These are phyloP conservation scores for Dromaius novaehollandiae DNA, from an alignment of 2,113 vertebrate genomes.

Conservation along the genomic window DNA sequence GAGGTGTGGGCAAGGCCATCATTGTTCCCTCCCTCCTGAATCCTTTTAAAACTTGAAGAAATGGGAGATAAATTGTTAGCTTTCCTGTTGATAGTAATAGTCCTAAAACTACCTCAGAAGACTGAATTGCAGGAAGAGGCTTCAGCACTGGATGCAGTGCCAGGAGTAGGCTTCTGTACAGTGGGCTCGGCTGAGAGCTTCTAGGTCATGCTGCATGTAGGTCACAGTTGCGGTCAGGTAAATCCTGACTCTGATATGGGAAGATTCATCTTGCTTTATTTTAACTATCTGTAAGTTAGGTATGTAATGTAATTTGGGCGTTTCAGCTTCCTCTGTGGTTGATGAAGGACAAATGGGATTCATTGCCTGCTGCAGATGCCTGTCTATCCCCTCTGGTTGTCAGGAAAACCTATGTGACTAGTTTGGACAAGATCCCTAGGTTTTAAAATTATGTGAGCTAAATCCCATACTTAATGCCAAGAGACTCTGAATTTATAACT, in stretches of 20 bases:
- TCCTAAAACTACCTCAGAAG: not conserved
- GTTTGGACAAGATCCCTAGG: not conserved
- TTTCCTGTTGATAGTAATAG: not conserved
- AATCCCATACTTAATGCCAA: not conserved
- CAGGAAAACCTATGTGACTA: not conserved
- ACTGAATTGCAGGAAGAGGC: not conserved
- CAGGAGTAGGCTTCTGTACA: not conserved
- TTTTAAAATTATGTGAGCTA: not conserved
- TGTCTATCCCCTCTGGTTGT: not conserved
- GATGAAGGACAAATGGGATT: not conserved
- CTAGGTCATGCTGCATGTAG: not conserved
- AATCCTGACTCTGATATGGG: not conserved
- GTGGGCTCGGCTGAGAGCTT: not conserved
- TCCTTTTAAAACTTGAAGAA: not conserved
- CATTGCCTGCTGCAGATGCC: not conserved
- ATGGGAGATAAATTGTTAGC: not conserved
- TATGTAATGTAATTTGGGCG: not conserved
- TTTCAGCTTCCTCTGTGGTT: not conserved
- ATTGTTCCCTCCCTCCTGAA: not conserved
- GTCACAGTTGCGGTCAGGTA: not conserved
- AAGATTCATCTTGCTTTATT: not conserved
- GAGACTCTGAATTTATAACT: not conserved
- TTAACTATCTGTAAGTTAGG: not conserved
- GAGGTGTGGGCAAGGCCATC: not conserved
- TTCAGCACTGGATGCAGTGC: not conserved